Conservation (phyloP, 92 coral and sea anemone species). For the Epizoanthus scotinus region DNA sequence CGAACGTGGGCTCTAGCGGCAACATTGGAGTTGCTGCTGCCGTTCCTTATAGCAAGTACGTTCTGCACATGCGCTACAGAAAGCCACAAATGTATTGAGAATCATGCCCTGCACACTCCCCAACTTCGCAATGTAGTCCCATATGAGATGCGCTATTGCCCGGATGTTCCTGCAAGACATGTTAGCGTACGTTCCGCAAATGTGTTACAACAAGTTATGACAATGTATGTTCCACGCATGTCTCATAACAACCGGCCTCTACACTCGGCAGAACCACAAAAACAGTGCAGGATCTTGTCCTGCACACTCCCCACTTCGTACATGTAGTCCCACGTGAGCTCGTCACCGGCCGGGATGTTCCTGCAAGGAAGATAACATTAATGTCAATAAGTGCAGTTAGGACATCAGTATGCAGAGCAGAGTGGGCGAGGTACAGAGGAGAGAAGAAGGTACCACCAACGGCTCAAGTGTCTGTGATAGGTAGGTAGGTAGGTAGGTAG, state of each 20-base stretch:
- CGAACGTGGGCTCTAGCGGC: too few relatives aligned
- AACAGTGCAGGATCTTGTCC: constrained; percentile 89
- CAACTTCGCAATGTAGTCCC: too few relatives aligned
- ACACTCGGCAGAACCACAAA: constrained; percentile 96
- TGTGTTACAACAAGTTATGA: too few relatives aligned
- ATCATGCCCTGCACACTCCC: not conserved
- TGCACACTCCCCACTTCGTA: constrained; percentile 97
- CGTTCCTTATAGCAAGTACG: too few relatives aligned
- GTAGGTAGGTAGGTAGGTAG: too few relatives aligned
- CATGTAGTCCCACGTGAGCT: constrained; percentile 98
- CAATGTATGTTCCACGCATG: too few relatives aligned
- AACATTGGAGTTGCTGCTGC: too few relatives aligned
- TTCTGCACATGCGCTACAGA: not conserved
- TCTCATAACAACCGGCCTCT: constrained; percentile 50
- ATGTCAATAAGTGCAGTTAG: not conserved
- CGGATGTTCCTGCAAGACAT: too few relatives aligned
- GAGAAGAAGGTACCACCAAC: too few relatives aligned
- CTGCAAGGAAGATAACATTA: constrained; percentile 39
- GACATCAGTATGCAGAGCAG: not conserved
- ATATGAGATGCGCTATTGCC: not conserved
- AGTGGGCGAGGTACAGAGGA: not conserved
- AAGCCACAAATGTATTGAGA: not conserved
- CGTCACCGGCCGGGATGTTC: constrained; percentile 89
- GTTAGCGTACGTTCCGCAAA: too few relatives aligned
- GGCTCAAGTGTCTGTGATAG: not conserved